Percentiles rank a stretch among this genome's conserved stretches.
phyloP scores from a whole-genome alignment of 2,113 vertebrate genomes.

The Synodontis membranacea region DNA sequence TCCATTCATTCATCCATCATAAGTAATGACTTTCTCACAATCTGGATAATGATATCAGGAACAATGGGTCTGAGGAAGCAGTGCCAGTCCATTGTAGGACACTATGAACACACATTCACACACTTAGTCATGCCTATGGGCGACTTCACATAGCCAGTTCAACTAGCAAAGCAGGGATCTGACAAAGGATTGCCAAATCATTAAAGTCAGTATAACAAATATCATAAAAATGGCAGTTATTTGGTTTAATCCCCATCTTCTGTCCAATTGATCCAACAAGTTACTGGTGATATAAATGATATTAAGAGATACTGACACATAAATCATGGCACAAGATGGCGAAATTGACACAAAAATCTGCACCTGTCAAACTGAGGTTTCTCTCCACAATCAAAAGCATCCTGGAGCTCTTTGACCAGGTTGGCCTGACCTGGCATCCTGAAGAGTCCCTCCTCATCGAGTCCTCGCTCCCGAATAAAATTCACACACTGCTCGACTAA shows the following conservation, averaged over 20 bases:
- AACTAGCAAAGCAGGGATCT: background rate
- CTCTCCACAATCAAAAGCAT: constrained; percentile 91
- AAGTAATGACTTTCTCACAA: background rate
- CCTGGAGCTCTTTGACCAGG: constrained; percentile 92
- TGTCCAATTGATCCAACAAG: background rate
- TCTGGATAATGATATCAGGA: background rate
- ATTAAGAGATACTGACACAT: background rate
- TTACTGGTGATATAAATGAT: background rate
- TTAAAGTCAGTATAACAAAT: background rate
- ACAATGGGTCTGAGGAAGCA: background rate
- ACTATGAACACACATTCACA: background rate
- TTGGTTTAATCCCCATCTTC: background rate
- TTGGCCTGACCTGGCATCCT: constrained; percentile 94
- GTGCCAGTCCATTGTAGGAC: background rate
- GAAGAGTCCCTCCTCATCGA: constrained; percentile 92
- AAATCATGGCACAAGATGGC: background rate
- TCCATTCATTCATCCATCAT: background rate
- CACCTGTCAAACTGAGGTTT: constrained; percentile 94
- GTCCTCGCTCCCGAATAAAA: constrained; percentile 87
- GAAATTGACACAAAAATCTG: background rate
- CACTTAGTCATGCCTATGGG: background rate
- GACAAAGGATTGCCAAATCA: background rate
- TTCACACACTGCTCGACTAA: constrained; percentile 95
- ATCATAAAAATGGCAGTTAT: background rate
- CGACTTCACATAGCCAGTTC: background rate